These are phyloP conservation scores for Catostomus latipinnis DNA, from an alignment of 2,797 vertebrate species.

Conservation along the genomic window DNA sequence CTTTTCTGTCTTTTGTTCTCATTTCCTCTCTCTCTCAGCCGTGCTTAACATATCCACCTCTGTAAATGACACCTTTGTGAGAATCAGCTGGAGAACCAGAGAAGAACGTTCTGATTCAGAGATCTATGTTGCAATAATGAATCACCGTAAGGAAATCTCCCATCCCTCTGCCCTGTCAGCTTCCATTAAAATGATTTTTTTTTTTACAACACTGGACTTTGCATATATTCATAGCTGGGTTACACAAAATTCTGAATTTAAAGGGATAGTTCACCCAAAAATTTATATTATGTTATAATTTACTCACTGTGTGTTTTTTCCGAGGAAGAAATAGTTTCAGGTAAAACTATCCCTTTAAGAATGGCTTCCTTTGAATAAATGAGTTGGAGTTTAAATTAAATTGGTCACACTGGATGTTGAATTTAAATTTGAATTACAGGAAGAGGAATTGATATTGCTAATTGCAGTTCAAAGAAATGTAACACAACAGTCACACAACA, in stretches of 20 bases:
- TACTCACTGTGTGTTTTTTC: too few species aligned
- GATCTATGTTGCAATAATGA: slow-evolving; percentile 82
- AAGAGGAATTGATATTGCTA: too few species aligned
- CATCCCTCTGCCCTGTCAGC: slow-evolving; percentile 2
- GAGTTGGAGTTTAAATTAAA: too few species aligned
- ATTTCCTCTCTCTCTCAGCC: slow-evolving; percentile 72
- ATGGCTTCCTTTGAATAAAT: too few species aligned
- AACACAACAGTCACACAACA: too few species aligned
- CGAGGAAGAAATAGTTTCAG: too few species aligned
- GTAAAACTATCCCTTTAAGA: too few species aligned
- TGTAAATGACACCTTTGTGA: slow-evolving; percentile 82
- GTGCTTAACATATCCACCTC: slow-evolving; percentile 81
- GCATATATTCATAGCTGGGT: neutral
- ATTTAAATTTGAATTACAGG: too few species aligned
- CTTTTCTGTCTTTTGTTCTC: slow-evolving; percentile 63
- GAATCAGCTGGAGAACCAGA: slow-evolving; percentile 81
- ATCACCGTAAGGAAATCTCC: slow-evolving; percentile 78
- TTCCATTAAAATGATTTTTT: neutral
- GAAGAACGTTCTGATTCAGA: slow-evolving; percentile 72
- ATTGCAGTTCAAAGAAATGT: too few species aligned
- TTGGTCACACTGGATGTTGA: too few species aligned
- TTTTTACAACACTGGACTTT: neutral
- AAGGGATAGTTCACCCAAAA: too few species aligned
- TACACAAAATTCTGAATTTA: neutral
- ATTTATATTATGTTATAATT: too few species aligned